Percentiles rank a stretch among this genome's conserved stretches.
phyloP scores from a whole-genome alignment of 92 coral and sea anemone genomes.

The Palythoa heliodiscus region DNA sequence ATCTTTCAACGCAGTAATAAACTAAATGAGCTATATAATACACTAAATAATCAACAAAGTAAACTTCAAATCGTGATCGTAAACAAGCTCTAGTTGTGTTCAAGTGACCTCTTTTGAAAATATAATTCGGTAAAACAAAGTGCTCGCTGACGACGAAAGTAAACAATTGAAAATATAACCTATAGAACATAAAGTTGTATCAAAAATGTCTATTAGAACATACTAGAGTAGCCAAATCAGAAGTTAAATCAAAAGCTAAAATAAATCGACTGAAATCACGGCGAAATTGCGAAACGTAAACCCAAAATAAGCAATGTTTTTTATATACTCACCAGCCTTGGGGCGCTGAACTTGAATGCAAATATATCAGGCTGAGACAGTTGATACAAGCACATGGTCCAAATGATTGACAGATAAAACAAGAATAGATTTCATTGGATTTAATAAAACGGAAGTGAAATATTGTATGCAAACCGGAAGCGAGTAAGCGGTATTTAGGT shows the following conservation, averaged over 20 bases:
- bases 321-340: constrained; percentile 5
- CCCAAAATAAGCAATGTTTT: background rate
- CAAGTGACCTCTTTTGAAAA: constrained; percentile 31
- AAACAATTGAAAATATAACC: background rate
- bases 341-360: constrained; percentile 6
- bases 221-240: background rate
- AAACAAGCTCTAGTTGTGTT: background rate
- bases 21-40: constrained; percentile 8
- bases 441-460: background rate
- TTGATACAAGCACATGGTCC: background rate
- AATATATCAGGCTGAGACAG: background rate
- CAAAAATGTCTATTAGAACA: constrained; percentile 11
- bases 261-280: constrained; percentile 6
- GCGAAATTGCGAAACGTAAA: background rate
- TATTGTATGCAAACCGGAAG: constrained; percentile 15
- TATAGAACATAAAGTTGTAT: background rate
- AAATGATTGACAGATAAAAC: constrained; percentile 24
- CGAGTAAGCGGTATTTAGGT: constrained; percentile 3
- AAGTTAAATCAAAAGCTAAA: constrained; percentile 4
- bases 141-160: constrained; percentile 17
- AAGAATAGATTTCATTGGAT: background rate
- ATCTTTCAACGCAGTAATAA: constrained; percentile 14
- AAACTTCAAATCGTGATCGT: background rate
- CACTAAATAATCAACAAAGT: constrained; percentile 14
- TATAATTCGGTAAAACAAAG: constrained; percentile 11